phyloP scores from a whole-genome alignment of 2,797 vertebrate species.

The Carduelis carduelis region DNA sequence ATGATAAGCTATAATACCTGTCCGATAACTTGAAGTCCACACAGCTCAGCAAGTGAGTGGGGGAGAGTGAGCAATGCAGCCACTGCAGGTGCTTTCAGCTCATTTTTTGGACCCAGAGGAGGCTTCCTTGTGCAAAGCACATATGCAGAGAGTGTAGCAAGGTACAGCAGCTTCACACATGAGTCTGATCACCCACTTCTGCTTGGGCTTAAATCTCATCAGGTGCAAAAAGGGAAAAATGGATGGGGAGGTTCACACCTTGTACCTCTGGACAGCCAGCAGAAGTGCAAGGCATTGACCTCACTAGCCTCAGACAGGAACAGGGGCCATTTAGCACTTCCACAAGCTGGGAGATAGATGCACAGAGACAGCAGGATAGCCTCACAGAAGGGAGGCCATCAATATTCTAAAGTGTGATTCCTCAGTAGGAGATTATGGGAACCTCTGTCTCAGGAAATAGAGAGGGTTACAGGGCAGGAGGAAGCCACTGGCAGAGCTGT shows the following conservation, averaged over 20 bases:
- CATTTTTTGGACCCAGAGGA: neutral
- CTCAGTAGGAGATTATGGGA: neutral
- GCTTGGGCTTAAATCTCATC: neutral
- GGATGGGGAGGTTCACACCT: neutral
- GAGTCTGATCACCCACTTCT: neutral
- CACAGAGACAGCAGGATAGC: neutral
- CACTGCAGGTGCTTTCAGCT: neutral
- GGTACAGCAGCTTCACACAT: fast-evolving
- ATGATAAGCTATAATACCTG: neutral
- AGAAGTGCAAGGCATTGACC: neutral
- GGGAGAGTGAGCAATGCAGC: neutral
- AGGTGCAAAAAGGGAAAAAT: neutral
- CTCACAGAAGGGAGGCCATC: neutral
- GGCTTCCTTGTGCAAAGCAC: neutral
- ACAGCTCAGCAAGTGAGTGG: neutral
- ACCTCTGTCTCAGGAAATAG: neutral
- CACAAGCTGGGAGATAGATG: neutral
- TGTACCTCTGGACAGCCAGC: too few relatives aligned
- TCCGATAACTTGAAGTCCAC: neutral
- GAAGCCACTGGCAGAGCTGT: neutral
- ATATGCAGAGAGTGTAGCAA: neutral
- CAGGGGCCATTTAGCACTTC: fast-evolving
- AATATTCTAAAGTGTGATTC: neutral
- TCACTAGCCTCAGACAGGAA: neutral
- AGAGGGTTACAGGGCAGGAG: neutral